phyloP scores from a whole-genome alignment of 1,140 invertebrate species.

The Tribolium madens region DNA sequence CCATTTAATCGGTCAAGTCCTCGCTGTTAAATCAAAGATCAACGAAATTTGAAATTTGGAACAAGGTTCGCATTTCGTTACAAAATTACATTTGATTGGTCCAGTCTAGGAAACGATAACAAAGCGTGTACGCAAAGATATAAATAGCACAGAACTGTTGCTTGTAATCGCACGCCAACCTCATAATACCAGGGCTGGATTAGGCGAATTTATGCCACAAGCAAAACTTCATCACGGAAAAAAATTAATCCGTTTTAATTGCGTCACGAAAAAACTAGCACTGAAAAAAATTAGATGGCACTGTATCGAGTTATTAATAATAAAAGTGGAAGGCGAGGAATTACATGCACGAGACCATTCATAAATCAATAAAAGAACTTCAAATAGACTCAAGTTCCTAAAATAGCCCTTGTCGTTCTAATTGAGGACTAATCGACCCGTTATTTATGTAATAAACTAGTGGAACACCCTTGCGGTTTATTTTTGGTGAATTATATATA shows the following conservation, averaged over 20 bases:
- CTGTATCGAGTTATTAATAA: conserved; percentile 29
- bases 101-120: conserved; percentile 1
- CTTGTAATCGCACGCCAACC: conserved; percentile 22
- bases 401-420: conserved; percentile 38
- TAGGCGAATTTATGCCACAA: not conserved
- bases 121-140: conserved; percentile 21
- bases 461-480: conserved; percentile 15
- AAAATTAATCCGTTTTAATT: not conserved
- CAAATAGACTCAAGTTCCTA: conserved; percentile 28
- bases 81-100: not conserved
- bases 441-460: conserved; percentile 31
- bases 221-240: conserved; percentile 1
- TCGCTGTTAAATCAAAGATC: not conserved
- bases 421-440: conserved; percentile 32
- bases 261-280: not conserved
- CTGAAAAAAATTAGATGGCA: conserved; percentile 6
- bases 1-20: not conserved
- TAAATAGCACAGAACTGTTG: conserved; percentile 31
- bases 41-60: not conserved
- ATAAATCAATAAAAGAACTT: conserved; percentile 40
- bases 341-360: conserved; percentile 41
- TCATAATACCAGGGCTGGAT: conserved; percentile 17
- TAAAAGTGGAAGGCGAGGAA: conserved; percentile 33
- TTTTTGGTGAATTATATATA: conserved; percentile 20
- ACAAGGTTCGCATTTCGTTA: conserved; percentile 1